Percentiles rank a stretch among this genome's conserved stretches.
These are phyloP conservation scores for Plutella xylostella DNA, from an alignment of 2,888 invertebrate species.

Conservation along the genomic window DNA sequence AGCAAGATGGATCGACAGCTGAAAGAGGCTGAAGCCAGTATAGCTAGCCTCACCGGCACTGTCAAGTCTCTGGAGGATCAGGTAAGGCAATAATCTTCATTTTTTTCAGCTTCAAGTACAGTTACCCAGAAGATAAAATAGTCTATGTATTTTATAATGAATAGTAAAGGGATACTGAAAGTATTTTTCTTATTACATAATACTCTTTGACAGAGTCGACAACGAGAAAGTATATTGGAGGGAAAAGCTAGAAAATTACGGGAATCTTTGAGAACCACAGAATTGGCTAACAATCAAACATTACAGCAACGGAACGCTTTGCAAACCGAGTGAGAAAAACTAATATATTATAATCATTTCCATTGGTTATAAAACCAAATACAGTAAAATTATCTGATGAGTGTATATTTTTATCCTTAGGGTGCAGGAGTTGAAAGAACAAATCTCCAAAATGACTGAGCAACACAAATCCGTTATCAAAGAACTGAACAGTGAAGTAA, in stretches of 20 bases:
- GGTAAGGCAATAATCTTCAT: too few species aligned
- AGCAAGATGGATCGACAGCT: conserved; percentile 57
- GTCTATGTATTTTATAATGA: too few species aligned
- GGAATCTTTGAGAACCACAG: conserved; percentile 55
- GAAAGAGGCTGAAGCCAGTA: conserved; percentile 54
- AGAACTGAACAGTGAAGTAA: conserved; percentile 39
- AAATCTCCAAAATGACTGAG: conserved; percentile 34
- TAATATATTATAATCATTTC: neutral
- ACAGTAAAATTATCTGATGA: neutral
- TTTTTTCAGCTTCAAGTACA: too few species aligned
- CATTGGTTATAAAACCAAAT: neutral
- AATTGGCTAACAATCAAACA: conserved; percentile 44
- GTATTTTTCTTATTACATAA: too few species aligned
- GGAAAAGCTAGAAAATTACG: conserved; percentile 55
- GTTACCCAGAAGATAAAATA: too few species aligned
- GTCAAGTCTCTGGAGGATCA: conserved; percentile 57
- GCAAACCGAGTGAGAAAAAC: conserved; percentile 38
- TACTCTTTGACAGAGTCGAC: conserved; percentile 60
- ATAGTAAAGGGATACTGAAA: too few species aligned
- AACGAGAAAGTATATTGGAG: conserved; percentile 53
- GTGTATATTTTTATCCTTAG: conserved; percentile 23
- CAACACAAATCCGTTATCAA: conserved; percentile 36
- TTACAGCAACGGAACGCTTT: conserved; percentile 46
- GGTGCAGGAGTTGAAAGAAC: conserved; percentile 39
- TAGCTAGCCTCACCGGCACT: conserved; percentile 46